Percentiles rank a stretch among this genome's conserved stretches.
These are phyloP conservation scores for Hemitrygon akajei DNA, from an alignment of 2,797 vertebrate species.

Conservation along the genomic window DNA sequence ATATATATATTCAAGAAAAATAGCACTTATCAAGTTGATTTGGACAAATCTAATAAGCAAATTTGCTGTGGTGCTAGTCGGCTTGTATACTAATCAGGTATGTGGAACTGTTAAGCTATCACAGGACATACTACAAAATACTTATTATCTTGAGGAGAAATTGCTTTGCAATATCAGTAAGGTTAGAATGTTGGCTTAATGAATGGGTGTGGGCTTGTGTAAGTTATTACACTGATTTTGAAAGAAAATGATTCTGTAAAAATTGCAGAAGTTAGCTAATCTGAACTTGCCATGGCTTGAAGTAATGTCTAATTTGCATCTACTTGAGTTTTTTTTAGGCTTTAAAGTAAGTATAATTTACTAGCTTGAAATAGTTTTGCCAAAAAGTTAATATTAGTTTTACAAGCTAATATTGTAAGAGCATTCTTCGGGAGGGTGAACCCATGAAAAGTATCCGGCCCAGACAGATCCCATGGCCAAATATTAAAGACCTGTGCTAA, in stretches of 20 bases:
- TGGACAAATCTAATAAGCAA: not conserved
- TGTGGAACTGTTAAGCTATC: not conserved
- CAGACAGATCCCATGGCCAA: too few species aligned
- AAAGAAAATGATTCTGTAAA: not conserved
- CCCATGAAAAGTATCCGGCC: too few species aligned
- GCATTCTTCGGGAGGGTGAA: too few species aligned
- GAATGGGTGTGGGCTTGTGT: not conserved
- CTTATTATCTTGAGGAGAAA: not conserved
- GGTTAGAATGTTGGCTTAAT: not conserved
- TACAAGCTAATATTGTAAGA: not conserved
- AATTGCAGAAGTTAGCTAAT: not conserved
- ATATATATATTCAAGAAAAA: not conserved
- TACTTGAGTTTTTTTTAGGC: not conserved
- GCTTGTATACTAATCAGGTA: not conserved
- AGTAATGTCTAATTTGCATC: not conserved
- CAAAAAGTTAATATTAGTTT: not conserved
- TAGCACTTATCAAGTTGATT: not conserved
- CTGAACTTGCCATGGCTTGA: not conserved
- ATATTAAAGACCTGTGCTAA: too few species aligned
- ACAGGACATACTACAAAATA: not conserved
- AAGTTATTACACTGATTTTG: not conserved
- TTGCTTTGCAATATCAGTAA: not conserved
- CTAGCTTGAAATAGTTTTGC: not conserved
- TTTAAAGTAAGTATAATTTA: not conserved
- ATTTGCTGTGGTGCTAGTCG: not conserved